These are phyloP conservation scores for Stratiomys singularior DNA, from an alignment of 2,888 invertebrate genomes.

Conservation along the genomic window DNA sequence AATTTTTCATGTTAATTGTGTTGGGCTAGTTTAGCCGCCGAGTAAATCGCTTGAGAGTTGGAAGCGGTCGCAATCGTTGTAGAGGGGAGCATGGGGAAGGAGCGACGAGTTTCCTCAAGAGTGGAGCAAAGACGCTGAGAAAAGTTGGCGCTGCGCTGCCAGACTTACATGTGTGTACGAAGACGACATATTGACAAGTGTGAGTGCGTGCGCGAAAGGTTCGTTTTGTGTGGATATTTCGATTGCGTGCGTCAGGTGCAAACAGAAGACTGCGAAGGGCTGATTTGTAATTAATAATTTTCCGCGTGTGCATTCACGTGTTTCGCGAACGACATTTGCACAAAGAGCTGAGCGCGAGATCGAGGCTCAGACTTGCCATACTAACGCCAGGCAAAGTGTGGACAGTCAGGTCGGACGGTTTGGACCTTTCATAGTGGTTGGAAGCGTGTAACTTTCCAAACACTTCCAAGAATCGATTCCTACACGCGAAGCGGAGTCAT, in stretches of 20 bases:
- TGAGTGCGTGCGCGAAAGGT: conserved; percentile 27
- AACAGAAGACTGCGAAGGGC: neutral
- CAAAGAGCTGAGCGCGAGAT: too few relatives aligned
- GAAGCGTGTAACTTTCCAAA: too few relatives aligned
- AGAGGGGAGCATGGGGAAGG: neutral
- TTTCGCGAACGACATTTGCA: too few relatives aligned
- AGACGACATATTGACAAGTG: neutral
- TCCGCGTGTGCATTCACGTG: neutral
- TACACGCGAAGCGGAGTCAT: too few relatives aligned
- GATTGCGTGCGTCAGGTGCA: conserved; percentile 19
- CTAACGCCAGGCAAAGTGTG: too few relatives aligned
- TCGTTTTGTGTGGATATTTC: neutral
- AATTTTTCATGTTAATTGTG: conserved; percentile 1
- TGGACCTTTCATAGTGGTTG: too few relatives aligned
- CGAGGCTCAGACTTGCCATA: too few relatives aligned
- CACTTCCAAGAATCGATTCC: too few relatives aligned
- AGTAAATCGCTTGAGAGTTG: neutral
- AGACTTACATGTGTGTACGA: neutral
- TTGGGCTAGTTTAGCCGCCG: neutral
- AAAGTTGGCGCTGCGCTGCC: conserved; percentile 9
- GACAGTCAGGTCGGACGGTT: too few relatives aligned
- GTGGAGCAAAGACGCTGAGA: neutral
- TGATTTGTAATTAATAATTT: neutral
- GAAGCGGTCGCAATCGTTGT: neutral
- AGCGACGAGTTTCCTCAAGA: neutral